Base-by-base conservation (phyloP, 2,888 invertebrate genomes). In the Cosmopolites sordidus region DNA sequence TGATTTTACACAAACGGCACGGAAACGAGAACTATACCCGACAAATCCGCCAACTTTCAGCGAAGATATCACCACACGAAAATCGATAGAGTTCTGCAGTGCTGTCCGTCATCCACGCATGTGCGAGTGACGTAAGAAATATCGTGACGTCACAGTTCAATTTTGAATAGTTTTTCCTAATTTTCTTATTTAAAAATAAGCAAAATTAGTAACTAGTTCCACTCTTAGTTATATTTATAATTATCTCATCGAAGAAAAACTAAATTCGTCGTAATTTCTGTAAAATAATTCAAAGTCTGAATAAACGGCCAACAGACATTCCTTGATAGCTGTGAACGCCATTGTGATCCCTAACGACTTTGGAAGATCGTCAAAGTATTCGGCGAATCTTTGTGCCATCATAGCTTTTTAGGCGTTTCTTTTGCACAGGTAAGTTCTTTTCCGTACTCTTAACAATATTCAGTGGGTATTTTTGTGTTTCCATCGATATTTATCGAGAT, bases 301-400 rank as follows among this genome's bases (percentile, higher is more conserved):
- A 33, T 65, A 63, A 58, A 58, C 63, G 63, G 66, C 67, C 67
- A 64, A 72, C 77, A 76, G 72, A 73, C 74, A 51, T 55, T 56
- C 59, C 53, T 58, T 54, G 49, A 59, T 55, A 54, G 48, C 74
- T 78, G 81, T 79, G 82, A 84, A 86, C 86, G 86, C 86, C 86
- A 87, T 87, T 87, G 86, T 86, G 85, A 83, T 79, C 86, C 83
- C 80, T 86, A 87, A 83, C 84, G 85, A 84, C 86, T 84, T 80
- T 77, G 73, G 68, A 69, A 73, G 74, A 75, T 76, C 76, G 78
- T 76, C 76, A 80, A 80, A 81, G 79, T 76, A 79, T 84, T 84
- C 86, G 76, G 74, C 72, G 77, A 80, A 81, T 84, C 81, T 82
- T 81, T 76, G 78, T 73, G 79, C 81, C 80, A 84, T 84, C 84